Evolutionary conservation across 2,888 invertebrate genomes (phyloP), one percentile per base, ranked within the genome.

Genomic region (Dermolepida albohirtum): DNA sequence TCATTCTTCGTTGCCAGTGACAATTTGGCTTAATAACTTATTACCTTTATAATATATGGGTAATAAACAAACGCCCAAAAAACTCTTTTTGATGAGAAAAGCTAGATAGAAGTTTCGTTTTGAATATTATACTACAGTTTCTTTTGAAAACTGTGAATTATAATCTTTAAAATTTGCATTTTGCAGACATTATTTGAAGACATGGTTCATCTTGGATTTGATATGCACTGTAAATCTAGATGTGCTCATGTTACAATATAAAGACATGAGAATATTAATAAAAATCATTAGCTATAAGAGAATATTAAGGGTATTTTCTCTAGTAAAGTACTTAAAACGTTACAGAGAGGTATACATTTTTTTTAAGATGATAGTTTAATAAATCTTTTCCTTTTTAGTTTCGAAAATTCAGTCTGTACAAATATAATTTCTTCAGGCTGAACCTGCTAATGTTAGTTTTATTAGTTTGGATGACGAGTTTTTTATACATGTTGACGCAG

Each of bases 131-230:
- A n/a, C n/a, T n/a, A n/a, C n/a, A n/a, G n/a, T n/a, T 22, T 22
- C 4, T 22, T 22, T 2, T 22, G 22, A 4, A 22, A 22, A 2
- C 4, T 4, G n/a, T 22, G 10, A 34, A 11, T 8, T 12, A 1
- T 14, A 44, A 55, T 2, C 12, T 27, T 14, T 51, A 12, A 64
- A 5, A 17, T 39, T n/a, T 44, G n/a, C 8, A 11, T 17, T 51
- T 72, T 74, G 11, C 70, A 83, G 82, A 6, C 75, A 79, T 44
- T 82, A 82, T 66, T 22, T 82, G 1, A 77, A 70, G 50, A 73
- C 76, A 2, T 77, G 66, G 51, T 83, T 84, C 54, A 16, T 79
- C 0, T 27, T 80, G 6, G 80, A 82, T 54, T 5, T 80, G 7
- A 11, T 82, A 11, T 77, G 82, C 0, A 73, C 77, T 2, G 14